Percentiles rank a stretch among this genome's conserved stretches.
Evolutionary conservation across 2,888 invertebrate genomes (phyloP).

Genomic region (Nephrotoma flavescens): DNA sequence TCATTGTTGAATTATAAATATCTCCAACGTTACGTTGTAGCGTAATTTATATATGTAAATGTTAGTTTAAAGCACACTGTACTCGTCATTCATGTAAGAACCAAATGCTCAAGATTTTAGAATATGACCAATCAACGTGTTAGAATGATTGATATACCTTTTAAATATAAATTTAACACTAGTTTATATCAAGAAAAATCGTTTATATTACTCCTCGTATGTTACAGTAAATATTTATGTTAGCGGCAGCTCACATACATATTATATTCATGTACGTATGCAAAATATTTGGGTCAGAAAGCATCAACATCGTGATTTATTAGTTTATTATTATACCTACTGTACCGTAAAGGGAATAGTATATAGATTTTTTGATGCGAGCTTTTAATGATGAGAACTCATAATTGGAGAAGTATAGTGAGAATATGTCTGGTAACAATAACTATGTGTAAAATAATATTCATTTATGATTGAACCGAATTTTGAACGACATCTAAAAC

Average conservation of each 20-base stretch:
- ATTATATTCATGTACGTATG: not conserved
- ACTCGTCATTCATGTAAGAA: no score
- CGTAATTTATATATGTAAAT: no score
- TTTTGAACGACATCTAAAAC: no score
- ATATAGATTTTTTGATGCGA: not conserved
- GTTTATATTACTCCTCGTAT: not conserved
- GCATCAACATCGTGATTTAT: not conserved
- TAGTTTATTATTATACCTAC: not conserved
- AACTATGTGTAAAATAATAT: no score
- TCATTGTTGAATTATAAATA: no score
- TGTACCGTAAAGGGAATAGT: not conserved
- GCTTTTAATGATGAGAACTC: not conserved
- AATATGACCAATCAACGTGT: not conserved
- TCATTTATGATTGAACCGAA: no score
- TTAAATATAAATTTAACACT: not conserved
- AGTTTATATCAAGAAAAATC: not conserved
- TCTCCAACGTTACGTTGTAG: no score
- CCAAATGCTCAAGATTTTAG: not conserved
- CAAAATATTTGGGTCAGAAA: not conserved
- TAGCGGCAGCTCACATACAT: not conserved
- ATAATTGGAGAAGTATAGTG: not conserved
- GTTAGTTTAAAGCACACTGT: no score
- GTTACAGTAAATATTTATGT: not conserved
- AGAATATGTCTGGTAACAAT: no score
- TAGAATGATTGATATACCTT: not conserved